Evolutionary conservation across 2,888 invertebrate species (phyloP), one percentile per base, ranked within the genome.

Genomic region (Papilio demoleus): DNA sequence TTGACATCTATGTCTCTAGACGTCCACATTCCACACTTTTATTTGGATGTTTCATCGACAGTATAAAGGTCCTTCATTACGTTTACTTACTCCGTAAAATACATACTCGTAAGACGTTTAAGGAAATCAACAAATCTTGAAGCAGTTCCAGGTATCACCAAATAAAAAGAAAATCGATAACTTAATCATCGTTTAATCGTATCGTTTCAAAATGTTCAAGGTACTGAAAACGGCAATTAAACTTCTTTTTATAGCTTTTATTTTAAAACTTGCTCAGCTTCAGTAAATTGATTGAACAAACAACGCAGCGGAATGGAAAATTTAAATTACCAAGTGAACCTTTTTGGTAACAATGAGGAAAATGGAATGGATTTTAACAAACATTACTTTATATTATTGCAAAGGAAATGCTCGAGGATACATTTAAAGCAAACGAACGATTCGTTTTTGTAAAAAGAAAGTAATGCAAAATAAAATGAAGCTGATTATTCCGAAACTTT

Each of bases 291-390:
- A 53, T 53, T 27, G 27, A 53, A 53, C 27, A 53, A 53, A 53
- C 53, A 53, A 53, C 53, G 27, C 53, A 27, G n/a, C 53, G 53
- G 53, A 53, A 53, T 53, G 53, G 53, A 53, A 27, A 31, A 53
- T 53, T 53, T 53, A 53, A 53, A 27, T 53, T n/a, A 53, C 53
- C 53, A 53, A 27, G 27, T 22, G 27, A 53, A 53, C 53, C 27
- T 53, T 53, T 53, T 31, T 53, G 53, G 53, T 53, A 53, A 27
- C 53, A 53, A 27, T 53, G n/a, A 27, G 50, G 27, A 53, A 53
- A 53, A 53, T 27, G 27, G 27, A 53, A 53, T 53, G 27, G 8
- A 53, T 53, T 53, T 53, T 27, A 47, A 47, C 47, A 47, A 53
- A 53, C 27, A 53, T 50, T 50, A 50, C 50, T 22, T 50, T 47